These are phyloP conservation scores for Muscina levida DNA, from an alignment of 2,888 invertebrate genomes.

Conservation along the genomic window DNA sequence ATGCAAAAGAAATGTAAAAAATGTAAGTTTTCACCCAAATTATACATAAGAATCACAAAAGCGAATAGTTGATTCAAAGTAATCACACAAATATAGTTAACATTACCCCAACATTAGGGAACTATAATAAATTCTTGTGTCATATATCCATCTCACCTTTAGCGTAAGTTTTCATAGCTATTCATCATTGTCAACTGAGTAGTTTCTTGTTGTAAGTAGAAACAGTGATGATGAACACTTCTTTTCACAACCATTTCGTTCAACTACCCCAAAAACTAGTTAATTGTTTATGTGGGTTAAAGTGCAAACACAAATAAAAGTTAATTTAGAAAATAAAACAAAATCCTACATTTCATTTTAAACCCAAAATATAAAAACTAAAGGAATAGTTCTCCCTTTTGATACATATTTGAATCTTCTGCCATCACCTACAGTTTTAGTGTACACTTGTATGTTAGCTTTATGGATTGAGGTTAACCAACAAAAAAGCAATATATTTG, in stretches of 20 bases:
- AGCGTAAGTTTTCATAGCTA: slow-evolving; percentile 12
- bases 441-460: neutral
- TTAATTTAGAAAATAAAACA: slow-evolving; percentile 6
- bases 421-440: neutral
- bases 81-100: too few species aligned
- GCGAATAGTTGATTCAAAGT: too few species aligned
- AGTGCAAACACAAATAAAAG: slow-evolving; percentile 25
- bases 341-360: slow-evolving; percentile 16
- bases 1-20: slow-evolving; percentile 96
- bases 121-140: too few species aligned
- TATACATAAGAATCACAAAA: neutral
- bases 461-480: too few species aligned
- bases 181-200: slow-evolving; percentile 47
- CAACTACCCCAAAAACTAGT: slow-evolving; percentile 24
- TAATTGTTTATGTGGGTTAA: slow-evolving; percentile 51
- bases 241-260: too few species aligned
- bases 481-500: slow-evolving; percentile 33
- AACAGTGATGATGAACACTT: neutral
- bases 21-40: slow-evolving; percentile 82
- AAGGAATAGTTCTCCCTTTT: too few species aligned
- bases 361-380: neutral
- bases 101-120: too few species aligned
- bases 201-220: neutral
- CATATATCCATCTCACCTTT: too few species aligned
- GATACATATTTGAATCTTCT: neutral